These are phyloP conservation scores for Oncorhynchus clarkii DNA, from an alignment of 2,113 vertebrate genomes.

Conservation along the genomic window DNA sequence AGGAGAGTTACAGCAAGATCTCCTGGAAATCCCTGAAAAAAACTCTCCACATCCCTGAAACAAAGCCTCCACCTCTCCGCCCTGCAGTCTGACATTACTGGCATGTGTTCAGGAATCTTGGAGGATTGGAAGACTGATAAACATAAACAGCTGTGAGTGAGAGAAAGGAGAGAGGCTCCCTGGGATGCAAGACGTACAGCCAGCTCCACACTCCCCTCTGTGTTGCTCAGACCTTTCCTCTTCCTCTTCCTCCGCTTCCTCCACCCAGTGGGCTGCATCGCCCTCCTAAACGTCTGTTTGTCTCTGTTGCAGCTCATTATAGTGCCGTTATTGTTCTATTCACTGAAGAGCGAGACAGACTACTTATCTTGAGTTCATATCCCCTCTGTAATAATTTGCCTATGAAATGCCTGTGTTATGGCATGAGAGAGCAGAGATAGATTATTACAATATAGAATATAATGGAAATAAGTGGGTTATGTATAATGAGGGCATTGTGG, in stretches of 20 bases:
- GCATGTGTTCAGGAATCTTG: conserved; percentile 52
- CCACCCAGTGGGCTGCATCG: not conserved
- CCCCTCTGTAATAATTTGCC: conserved; percentile 21
- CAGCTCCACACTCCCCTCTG: not conserved
- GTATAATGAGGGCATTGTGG: not conserved
- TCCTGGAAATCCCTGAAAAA: conserved; percentile 54
- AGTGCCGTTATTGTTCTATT: no score
- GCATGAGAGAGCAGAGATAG: not conserved
- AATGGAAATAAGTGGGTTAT: not conserved
- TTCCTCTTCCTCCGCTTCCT: not conserved
- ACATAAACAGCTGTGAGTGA: conserved; percentile 53
- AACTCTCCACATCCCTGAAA: conserved; percentile 27
- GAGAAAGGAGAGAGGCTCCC: conserved; percentile 23
- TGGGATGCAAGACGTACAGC: not conserved
- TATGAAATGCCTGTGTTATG: not conserved
- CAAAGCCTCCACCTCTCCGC: conserved; percentile 28
- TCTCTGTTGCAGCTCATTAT: not conserved
- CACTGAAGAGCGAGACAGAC: no score
- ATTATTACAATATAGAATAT: not conserved
- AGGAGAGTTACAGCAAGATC: conserved; percentile 15
- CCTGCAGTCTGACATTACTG: conserved; percentile 28
- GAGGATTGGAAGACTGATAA: conserved; percentile 48
- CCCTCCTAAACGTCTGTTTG: not conserved
- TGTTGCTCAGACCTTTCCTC: not conserved
- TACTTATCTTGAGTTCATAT: not conserved